Base-by-base conservation (phyloP, 2,797 vertebrate genomes). In the Furcifer pardalis region DNA sequence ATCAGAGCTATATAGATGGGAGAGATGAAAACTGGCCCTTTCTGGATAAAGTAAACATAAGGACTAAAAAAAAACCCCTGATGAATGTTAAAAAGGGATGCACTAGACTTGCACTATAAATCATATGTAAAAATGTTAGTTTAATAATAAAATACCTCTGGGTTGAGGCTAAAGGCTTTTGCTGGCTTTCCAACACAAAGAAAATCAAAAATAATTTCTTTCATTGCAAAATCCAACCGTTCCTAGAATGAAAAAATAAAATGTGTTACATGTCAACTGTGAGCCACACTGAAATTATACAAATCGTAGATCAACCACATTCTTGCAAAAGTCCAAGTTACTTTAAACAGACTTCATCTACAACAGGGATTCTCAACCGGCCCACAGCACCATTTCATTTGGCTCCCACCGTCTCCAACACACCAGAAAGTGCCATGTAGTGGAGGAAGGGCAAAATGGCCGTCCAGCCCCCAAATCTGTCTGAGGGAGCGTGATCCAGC, bases 171-270 rank as follows among this genome's bases (percentile, higher is more conserved):
- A 92, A 99, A 99, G 88, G 99, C 99, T 96, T 99, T 99, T 89
- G 98, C 98, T 93, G 98, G 98, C 92, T 99, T 99, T 92, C 99
- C 98, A 88, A 99, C 99, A 93, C 98, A 99, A 89, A 99, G 97
- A 89, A 99, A 97, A 95, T 99, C 99, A 92, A 99, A 99, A 95
- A 99, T 99, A 56, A 99, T 99, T 97, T 99, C 99, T 95, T 99
- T 99, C 99, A 99, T 99, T 87, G 99, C 99, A 96, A 99, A 99
- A 96, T 99, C 99, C 93, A 99, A 97, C 84, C 98, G 97, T 94
- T 99, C 98, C 99, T 99, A 91, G 78, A 91, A 86, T 82, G 80
- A 90, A 91, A 89, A 91, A n/a, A 71, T 40, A 40, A 77, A 81
- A 86, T 32, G 17, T 49, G 40, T 72, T 52, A 56, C 52, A 77